phyloP scores from a whole-genome alignment of 2,113 vertebrate species.

The Cyanocitta stelleri region DNA sequence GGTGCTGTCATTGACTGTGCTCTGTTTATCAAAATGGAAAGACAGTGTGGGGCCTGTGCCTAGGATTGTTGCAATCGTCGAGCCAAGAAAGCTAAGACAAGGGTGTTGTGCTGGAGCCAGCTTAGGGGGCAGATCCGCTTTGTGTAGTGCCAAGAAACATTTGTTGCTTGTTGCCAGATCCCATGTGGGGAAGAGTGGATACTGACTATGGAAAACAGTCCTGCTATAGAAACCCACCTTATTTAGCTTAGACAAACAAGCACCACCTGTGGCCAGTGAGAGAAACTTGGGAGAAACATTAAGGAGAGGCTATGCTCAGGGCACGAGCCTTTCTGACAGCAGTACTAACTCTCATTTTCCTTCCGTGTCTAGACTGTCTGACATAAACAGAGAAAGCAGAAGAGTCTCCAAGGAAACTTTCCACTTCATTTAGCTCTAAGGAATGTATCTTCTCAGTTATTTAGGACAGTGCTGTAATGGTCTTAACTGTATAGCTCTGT shows the following conservation, averaged over 20 bases:
- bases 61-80: background rate
- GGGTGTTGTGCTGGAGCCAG: background rate
- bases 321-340: background rate
- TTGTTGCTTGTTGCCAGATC: background rate
- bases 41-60: background rate
- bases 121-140: background rate
- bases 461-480: background rate
- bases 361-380: conserved; percentile 5
- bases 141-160: background rate
- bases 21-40: conserved; percentile 15
- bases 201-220: background rate
- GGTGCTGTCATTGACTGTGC: background rate
- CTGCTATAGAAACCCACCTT: background rate
- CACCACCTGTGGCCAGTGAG: background rate
- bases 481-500: conserved; percentile 1
- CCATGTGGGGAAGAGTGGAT: background rate
- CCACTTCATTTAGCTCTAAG: conserved; percentile 15
- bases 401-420: conserved; percentile 37
- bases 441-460: conserved; percentile 23
- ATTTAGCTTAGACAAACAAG: background rate
- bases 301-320: background rate
- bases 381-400: conserved; percentile 9
- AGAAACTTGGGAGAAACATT: background rate
- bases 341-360: background rate
- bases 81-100: background rate